Conservation (phyloP, 1,140 invertebrate genomes). For the Magallana angulata region DNA sequence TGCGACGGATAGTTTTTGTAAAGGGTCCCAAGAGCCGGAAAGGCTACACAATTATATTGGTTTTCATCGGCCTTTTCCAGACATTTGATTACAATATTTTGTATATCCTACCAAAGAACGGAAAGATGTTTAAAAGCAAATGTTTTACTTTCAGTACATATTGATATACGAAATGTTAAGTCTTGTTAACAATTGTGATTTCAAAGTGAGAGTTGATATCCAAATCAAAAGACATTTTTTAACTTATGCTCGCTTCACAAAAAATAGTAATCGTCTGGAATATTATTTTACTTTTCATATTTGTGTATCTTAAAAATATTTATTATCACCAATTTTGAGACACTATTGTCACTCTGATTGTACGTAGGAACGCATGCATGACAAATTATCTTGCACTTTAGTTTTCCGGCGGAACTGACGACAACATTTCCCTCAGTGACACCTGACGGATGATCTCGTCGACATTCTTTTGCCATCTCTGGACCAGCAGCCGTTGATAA, state of each 20-base stretch:
- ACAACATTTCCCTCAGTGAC: constrained; percentile 59
- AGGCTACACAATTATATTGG: constrained; percentile 52
- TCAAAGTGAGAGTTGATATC: too few relatives aligned
- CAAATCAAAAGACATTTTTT: too few relatives aligned
- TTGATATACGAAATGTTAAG: too few relatives aligned
- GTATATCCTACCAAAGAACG: constrained; percentile 45
- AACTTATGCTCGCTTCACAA: too few relatives aligned
- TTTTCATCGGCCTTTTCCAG: constrained; percentile 53
- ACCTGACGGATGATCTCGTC: constrained; percentile 59
- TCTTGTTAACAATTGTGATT: too few relatives aligned
- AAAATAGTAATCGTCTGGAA: too few relatives aligned
- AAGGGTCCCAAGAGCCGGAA: constrained; percentile 65
- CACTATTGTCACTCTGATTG: background rate
- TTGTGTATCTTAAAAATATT: too few relatives aligned
- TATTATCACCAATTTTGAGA: background rate
- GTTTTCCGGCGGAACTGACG: constrained; percentile 54
- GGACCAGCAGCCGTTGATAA: constrained; percentile 56
- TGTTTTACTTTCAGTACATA: too few relatives aligned
- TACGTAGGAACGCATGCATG: constrained; percentile 41
- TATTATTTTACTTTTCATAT: too few relatives aligned
- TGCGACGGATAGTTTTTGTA: constrained; percentile 55
- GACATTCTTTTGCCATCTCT: constrained; percentile 53
- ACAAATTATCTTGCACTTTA: constrained; percentile 62
- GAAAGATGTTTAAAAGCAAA: too few relatives aligned
- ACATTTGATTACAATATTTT: constrained; percentile 49